A percentile compares a stretch with the other conserved stretches of the same genome.
Conservation (phyloP, 2,888 invertebrate species). For the Drosophila peninsularis region DNA sequence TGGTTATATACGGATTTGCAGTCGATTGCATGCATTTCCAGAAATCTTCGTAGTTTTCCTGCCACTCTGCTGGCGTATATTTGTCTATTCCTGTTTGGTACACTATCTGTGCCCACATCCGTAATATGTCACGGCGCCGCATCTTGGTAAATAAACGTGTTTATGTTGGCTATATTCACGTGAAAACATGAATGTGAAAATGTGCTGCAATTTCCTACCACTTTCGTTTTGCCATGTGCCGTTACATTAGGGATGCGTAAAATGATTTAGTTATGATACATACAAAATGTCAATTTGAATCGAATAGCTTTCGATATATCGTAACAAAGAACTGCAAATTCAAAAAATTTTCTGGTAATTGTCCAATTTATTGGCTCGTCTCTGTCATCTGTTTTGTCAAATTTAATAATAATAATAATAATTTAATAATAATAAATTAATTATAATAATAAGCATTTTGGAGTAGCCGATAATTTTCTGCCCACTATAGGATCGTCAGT, state of each 20-base stretch:
- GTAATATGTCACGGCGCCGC: slow-evolving; percentile 28
- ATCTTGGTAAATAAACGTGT: slow-evolving; percentile 4
- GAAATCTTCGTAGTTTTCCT: slow-evolving; percentile 23
- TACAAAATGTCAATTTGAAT: not conserved
- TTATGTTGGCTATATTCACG: not conserved
- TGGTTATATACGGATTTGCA: slow-evolving; percentile 6
- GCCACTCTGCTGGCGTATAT: slow-evolving; percentile 33
- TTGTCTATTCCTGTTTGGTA: slow-evolving; percentile 6
- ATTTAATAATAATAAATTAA: not conserved
- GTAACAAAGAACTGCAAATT: not conserved
- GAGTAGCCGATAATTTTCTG: not conserved
- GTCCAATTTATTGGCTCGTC: too few species aligned
- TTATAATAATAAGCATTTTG: too few species aligned
- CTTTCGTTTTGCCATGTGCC: slow-evolving; percentile 24
- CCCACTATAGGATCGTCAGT: not conserved
- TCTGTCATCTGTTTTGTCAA: not conserved
- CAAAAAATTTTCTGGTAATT: not conserved
- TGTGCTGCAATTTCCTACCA: not conserved
- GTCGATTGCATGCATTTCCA: slow-evolving; percentile 15
- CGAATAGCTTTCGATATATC: not conserved
- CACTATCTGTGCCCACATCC: slow-evolving; percentile 40
- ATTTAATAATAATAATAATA: not conserved
- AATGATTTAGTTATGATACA: not conserved
- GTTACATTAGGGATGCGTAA: slow-evolving; percentile 23
- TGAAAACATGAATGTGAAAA: not conserved